phyloP scores from a whole-genome alignment of 2,113 vertebrate species.

The Plecotus auritus region DNA sequence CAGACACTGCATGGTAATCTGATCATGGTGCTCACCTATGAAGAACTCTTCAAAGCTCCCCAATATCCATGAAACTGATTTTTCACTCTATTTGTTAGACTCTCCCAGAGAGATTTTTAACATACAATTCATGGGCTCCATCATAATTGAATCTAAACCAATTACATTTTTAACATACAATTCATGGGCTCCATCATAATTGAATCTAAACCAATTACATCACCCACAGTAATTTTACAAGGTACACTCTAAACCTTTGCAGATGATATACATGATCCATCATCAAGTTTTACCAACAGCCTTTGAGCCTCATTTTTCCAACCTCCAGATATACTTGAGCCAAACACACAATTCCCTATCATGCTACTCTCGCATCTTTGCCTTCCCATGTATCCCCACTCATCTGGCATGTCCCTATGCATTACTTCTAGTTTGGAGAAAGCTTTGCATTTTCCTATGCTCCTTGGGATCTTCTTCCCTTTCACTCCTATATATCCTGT shows the following conservation, averaged over 20 bases:
- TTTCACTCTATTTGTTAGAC: background rate
- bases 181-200: background rate
- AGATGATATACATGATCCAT: background rate
- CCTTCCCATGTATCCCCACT: background rate
- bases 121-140: background rate
- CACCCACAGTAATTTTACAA: too few relatives aligned
- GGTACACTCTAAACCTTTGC: background rate
- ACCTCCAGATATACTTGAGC: background rate
- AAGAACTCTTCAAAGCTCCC: background rate
- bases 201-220: background rate
- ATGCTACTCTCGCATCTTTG: background rate
- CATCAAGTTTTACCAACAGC: background rate
- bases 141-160: background rate
- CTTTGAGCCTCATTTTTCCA: background rate
- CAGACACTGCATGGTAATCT: background rate
- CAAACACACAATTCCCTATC: background rate
- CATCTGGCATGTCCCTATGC: rapidly evolving
- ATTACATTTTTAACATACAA: background rate
- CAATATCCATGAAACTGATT: background rate
- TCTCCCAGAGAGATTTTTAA: background rate
- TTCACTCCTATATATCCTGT: background rate
- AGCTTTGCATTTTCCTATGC: background rate
- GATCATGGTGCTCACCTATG: background rate
- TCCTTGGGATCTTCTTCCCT: background rate
- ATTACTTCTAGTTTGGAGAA: background rate